These are phyloP conservation scores for Prietella phreatophila DNA, from an alignment of 2,113 vertebrate species.

Conservation along the genomic window DNA sequence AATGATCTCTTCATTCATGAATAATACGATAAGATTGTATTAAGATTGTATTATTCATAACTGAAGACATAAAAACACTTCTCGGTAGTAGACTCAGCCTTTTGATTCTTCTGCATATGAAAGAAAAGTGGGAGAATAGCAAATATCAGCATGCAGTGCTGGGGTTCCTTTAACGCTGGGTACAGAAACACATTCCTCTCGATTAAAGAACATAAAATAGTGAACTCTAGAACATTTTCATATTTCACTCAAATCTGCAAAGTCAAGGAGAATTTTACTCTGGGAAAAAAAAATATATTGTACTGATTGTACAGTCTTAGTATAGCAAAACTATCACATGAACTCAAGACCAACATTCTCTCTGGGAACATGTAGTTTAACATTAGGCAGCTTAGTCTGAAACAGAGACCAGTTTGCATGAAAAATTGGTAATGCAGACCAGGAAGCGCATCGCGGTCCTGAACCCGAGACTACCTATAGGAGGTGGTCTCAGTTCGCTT, in stretches of 20 bases:
- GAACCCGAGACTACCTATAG: no score
- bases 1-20: not conserved
- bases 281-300: no score
- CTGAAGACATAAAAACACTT: not conserved
- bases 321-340: not conserved
- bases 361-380: not conserved
- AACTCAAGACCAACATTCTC: not conserved
- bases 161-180: not conserved
- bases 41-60: not conserved
- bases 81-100: not conserved
- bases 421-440: no score
- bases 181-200: conserved; percentile 5
- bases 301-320: not conserved
- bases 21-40: not conserved
- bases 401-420: no score
- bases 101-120: not conserved
- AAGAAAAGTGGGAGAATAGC: not conserved
- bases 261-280: not conserved
- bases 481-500: no score
- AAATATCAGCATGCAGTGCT: not conserved
- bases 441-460: no score
- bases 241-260: not conserved
- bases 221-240: not conserved
- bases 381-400: no score
- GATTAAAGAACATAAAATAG: conserved; percentile 6